Conservation (phyloP, 2,113 vertebrate species). For the Perca schrenkii region DNA sequence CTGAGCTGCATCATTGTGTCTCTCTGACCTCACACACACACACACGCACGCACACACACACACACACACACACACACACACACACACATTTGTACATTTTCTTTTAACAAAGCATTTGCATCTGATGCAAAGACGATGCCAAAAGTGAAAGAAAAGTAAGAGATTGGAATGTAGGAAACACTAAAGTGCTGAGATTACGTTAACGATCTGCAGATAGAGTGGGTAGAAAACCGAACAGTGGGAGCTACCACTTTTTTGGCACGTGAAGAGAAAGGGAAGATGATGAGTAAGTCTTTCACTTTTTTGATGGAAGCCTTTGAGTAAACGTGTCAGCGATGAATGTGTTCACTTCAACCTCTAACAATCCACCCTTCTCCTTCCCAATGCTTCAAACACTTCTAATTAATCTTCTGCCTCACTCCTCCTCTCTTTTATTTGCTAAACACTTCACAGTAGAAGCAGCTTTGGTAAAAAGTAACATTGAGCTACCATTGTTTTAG, state of each 20-base stretch:
- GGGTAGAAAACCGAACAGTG: conserved; percentile 8
- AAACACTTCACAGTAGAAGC: conserved; percentile 62
- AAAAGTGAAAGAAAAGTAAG: background rate
- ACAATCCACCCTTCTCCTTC: conserved; percentile 35
- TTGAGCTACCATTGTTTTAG: conserved; percentile 68
- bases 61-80: conserved; percentile 25
- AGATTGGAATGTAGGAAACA: background rate
- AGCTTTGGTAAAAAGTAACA: conserved; percentile 67
- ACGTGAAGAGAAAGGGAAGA: conserved; percentile 40
- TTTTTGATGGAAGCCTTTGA: conserved; percentile 70
- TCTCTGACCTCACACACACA: conserved; percentile 34
- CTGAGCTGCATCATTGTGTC: conserved; percentile 59
- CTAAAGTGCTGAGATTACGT: conserved; percentile 27
- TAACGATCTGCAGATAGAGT: conserved; percentile 38
- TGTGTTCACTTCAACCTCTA: conserved; percentile 52
- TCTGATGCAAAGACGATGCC: conserved; percentile 42
- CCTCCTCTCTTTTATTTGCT: conserved; percentile 53
- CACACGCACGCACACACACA: conserved; percentile 24
- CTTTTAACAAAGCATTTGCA: conserved; percentile 5
- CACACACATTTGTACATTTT: conserved; percentile 15
- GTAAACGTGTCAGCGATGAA: conserved; percentile 62
- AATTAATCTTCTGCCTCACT: conserved; percentile 30
- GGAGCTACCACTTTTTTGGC: conserved; percentile 51
- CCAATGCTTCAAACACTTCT: background rate
- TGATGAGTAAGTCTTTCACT: conserved; percentile 66